phyloP scores from a whole-genome alignment of 2,113 vertebrate species.

The Neodontobutis hainanensis region DNA sequence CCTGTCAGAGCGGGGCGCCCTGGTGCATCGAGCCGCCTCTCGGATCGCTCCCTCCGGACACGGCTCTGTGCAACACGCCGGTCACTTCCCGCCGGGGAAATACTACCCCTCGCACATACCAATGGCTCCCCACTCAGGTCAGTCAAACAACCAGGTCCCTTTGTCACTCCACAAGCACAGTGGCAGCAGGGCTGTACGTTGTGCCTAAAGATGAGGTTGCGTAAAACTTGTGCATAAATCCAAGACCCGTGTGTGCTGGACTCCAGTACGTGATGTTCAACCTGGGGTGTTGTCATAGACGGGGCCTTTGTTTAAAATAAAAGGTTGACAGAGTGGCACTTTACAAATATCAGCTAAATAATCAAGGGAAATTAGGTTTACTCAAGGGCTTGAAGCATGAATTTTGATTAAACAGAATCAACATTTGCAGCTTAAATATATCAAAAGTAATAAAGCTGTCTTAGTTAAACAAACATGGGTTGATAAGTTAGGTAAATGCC shows the following conservation, averaged over 20 bases:
- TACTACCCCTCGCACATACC: conserved; percentile 94
- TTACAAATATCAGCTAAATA: conserved; percentile 53
- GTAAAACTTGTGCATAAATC: conserved; percentile 31
- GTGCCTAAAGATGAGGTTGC: conserved; percentile 17
- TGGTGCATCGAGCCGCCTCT: conserved; percentile 89
- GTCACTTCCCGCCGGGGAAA: conserved; percentile 92
- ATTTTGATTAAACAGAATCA: conserved; percentile 48
- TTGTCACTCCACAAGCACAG: conserved; percentile 9
- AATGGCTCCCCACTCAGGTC: conserved; percentile 97
- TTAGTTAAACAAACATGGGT: conserved; percentile 44
- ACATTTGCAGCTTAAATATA: conserved; percentile 42
- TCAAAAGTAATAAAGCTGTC: conserved; percentile 37
- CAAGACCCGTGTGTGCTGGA: conserved; percentile 17
- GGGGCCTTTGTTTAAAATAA: conserved; percentile 19
- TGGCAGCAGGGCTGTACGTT: not conserved
- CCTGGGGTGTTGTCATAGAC: conserved; percentile 26
- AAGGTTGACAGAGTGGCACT: conserved; percentile 49
- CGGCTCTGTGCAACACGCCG: conserved; percentile 86
- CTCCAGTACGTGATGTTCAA: conserved; percentile 34
- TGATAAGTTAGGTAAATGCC: conserved; percentile 49
- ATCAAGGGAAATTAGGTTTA: conserved; percentile 46
- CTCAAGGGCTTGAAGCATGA: conserved; percentile 3
- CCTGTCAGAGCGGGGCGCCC: conserved; percentile 88
- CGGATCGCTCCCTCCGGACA: conserved; percentile 87
- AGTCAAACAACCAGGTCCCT: conserved; percentile 60